Conservation (phyloP, 2,888 invertebrate species). For the Lymantria monacha region DNA sequence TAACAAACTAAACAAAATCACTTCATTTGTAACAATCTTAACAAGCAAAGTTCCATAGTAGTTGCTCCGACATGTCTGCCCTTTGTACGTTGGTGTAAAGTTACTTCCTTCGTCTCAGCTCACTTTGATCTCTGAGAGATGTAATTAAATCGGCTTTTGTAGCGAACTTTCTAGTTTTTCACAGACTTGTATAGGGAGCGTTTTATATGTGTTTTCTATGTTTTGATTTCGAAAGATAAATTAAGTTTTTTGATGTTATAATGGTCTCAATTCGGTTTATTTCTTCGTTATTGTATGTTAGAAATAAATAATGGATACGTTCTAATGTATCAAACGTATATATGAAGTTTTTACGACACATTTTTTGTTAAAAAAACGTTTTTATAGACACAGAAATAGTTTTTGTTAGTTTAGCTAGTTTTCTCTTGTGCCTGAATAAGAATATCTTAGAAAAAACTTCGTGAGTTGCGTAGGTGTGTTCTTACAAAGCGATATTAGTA, state of each 20-base stretch:
- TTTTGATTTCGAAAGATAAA: conserved; percentile 11
- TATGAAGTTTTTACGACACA: too few species aligned
- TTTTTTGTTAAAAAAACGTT: too few species aligned
- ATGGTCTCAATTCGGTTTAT: neutral
- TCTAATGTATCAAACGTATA: too few species aligned
- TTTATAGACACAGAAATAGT: too few species aligned
- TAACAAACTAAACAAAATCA: conserved; percentile 13
- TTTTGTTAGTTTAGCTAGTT: too few species aligned
- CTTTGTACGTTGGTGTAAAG: conserved; percentile 42
- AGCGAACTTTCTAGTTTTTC: conserved; percentile 37
- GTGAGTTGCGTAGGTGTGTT: too few species aligned
- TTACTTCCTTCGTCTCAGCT: conserved; percentile 34
- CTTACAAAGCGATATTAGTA: too few species aligned
- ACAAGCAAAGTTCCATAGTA: conserved; percentile 27
- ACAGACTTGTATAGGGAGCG: conserved; percentile 21
- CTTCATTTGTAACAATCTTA: conserved; percentile 5
- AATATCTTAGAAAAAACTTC: too few species aligned
- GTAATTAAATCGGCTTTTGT: conserved; percentile 56
- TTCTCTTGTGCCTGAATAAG: too few species aligned
- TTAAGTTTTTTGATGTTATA: neutral
- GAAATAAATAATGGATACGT: too few species aligned
- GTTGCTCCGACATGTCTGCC: conserved; percentile 26
- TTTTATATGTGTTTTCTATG: conserved; percentile 9
- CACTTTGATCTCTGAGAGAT: conserved; percentile 50
- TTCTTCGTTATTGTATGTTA: neutral